Conservation (phyloP, 2,113 vertebrate genomes). For the Myrmecobius fasciatus region DNA sequence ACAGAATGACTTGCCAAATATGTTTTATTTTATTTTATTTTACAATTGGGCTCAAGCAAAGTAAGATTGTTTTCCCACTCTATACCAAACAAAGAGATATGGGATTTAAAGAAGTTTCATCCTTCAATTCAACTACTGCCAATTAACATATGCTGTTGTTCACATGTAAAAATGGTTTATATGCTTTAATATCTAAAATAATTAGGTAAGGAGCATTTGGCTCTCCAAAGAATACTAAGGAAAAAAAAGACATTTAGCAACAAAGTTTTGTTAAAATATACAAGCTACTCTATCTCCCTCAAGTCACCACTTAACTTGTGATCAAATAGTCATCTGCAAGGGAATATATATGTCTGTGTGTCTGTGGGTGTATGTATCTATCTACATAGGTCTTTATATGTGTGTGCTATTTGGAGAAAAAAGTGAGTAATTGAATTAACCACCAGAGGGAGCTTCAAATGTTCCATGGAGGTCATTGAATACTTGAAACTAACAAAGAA, state of each 20-base stretch:
- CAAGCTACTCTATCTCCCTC: neutral
- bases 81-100: conserved; percentile 9
- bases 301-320: neutral
- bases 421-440: neutral
- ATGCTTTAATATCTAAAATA: neutral
- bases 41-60: neutral
- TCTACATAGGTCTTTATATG: no score
- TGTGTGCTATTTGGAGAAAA: neutral
- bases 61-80: conserved; percentile 7
- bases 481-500: conserved; percentile 23
- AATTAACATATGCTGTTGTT: neutral
- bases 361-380: no score
- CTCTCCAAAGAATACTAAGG: neutral
- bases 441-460: conserved; percentile 14
- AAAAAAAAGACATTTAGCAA: neutral
- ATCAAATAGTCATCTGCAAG: neutral
- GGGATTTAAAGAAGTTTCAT: neutral
- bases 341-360: neutral
- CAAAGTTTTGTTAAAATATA: neutral
- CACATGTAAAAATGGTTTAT: neutral
- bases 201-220: neutral
- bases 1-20: conserved; percentile 5
- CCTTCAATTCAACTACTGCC: neutral
- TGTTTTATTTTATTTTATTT: neutral
- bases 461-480: conserved; percentile 25